phyloP scores from a whole-genome alignment of 2,797 vertebrate species.

The Neolamprologus multifasciatus region DNA sequence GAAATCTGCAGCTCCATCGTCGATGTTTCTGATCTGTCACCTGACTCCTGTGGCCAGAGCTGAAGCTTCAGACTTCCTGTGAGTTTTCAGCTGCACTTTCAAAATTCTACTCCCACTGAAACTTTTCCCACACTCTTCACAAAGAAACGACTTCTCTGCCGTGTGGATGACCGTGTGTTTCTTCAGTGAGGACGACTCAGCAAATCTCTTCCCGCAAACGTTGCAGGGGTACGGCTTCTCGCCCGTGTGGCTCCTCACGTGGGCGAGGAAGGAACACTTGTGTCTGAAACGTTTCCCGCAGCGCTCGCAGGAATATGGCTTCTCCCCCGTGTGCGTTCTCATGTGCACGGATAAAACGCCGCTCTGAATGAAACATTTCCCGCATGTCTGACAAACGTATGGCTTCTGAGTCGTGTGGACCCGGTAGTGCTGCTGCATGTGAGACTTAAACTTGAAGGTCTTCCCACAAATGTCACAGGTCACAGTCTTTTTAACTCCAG shows the following conservation, averaged over 20 bases:
- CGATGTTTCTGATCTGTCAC: background rate
- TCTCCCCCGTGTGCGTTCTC: background rate
- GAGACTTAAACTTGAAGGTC: background rate
- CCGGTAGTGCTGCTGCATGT: background rate
- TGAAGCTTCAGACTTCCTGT: background rate
- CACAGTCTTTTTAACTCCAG: background rate
- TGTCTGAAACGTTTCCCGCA: background rate
- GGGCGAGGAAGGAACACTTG: background rate
- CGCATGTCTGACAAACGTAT: background rate
- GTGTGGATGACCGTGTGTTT: background rate
- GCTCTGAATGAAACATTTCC: background rate
- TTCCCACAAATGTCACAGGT: background rate
- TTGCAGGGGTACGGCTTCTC: background rate
- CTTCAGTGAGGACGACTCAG: background rate
- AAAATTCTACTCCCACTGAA: background rate
- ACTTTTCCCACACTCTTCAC: background rate
- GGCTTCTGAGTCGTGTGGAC: background rate
- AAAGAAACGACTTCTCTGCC: background rate
- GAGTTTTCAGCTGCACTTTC: background rate
- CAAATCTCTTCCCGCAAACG: background rate
- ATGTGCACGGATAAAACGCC: background rate
- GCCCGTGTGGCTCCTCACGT: background rate
- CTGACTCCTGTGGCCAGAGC: fast-evolving
- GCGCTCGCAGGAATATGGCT: background rate
- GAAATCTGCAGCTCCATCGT: fast-evolving